Conservation (phyloP, 2,113 vertebrate genomes). For the Polypterus bichir region DNA sequence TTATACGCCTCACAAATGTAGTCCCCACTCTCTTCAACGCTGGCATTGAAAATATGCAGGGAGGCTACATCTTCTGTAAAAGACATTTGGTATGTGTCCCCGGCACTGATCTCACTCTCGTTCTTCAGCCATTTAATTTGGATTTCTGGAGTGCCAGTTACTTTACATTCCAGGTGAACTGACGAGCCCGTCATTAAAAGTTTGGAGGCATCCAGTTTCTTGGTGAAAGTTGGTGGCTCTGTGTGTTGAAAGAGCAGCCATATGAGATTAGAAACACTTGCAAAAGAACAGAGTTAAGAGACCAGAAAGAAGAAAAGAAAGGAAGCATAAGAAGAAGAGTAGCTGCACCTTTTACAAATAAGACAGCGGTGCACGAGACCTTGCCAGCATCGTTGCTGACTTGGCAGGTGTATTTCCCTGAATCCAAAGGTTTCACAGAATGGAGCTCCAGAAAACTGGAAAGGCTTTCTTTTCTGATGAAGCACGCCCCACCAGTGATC, state of each 20-base stretch:
- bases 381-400: constrained; percentile 80
- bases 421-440: constrained; percentile 72
- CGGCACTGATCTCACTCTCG: constrained; percentile 67
- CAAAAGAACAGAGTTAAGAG: constrained; percentile 10
- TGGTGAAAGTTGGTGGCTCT: constrained; percentile 82
- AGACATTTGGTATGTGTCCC: constrained; percentile 57
- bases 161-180: constrained; percentile 68
- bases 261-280: background rate
- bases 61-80: constrained; percentile 53
- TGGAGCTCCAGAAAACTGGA: constrained; percentile 79
- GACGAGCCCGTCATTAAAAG: constrained; percentile 64
- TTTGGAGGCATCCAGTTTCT: constrained; percentile 67
- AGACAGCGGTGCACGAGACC: constrained; percentile 63
- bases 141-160: constrained; percentile 79
- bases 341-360: constrained; percentile 90
- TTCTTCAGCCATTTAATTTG: constrained; percentile 82
- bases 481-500: constrained; percentile 69
- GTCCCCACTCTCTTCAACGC: constrained; percentile 73
- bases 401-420: constrained; percentile 78
- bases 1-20: constrained; percentile 82
- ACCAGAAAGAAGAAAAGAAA: constrained; percentile 10
- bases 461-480: constrained; percentile 79
- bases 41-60: constrained; percentile 51
- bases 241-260: constrained; percentile 45
- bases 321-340: constrained; percentile 31